These are phyloP conservation scores for Gallinago media DNA, from an alignment of 2,113 vertebrate species.

Conservation along the genomic window DNA sequence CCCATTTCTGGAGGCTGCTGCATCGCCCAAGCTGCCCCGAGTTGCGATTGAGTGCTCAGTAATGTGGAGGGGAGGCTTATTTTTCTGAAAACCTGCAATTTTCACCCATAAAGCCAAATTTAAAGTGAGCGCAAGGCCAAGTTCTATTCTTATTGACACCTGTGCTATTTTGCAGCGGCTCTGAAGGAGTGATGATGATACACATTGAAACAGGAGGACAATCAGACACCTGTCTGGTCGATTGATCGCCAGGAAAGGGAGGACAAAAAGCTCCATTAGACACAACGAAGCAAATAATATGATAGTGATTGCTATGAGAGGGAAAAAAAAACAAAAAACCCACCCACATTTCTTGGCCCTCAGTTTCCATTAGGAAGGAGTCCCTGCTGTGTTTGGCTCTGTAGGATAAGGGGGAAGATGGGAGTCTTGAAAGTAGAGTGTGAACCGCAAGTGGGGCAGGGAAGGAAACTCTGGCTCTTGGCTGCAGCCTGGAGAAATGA, in stretches of 20 bases:
- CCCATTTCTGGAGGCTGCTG: not conserved
- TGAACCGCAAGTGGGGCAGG: not conserved
- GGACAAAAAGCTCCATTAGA: not conserved
- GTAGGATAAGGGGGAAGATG: not conserved
- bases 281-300: not conserved
- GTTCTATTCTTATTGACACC: not conserved
- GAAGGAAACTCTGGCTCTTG: not conserved
- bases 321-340: not conserved
- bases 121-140: not conserved
- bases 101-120: not conserved
- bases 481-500: not conserved
- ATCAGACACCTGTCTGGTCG: not conserved
- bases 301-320: not conserved
- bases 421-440: not conserved
- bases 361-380: not conserved
- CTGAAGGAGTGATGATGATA: not conserved
- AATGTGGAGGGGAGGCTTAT: not conserved
- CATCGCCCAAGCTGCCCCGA: fast-evolving
- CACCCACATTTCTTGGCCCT: not conserved
- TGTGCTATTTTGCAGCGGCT: not conserved
- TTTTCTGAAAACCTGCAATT: slow-evolving; percentile 9
- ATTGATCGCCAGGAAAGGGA: not conserved
- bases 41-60: not conserved
- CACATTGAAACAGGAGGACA: not conserved
- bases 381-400: not conserved